Evolutionary conservation across 2,888 invertebrate genomes (phyloP).

Genomic region (Cordylochernes scorpioides): DNA sequence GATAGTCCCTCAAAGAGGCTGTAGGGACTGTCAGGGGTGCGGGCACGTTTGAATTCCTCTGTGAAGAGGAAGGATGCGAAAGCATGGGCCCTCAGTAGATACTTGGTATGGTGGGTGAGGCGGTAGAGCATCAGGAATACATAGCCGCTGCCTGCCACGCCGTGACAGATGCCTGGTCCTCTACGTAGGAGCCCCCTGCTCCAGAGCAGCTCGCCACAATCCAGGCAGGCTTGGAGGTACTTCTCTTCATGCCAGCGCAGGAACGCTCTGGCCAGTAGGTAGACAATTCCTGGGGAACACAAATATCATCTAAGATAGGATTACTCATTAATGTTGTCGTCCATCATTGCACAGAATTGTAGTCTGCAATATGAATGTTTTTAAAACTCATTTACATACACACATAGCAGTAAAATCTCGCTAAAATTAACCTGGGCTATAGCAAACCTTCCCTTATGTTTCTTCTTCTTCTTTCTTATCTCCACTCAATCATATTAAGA

Average conservation of each 20-base stretch:
- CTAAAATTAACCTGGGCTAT: too few species aligned
- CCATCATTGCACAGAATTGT: too few species aligned
- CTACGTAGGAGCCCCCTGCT: constrained; percentile 49
- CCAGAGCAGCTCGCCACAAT: constrained; percentile 52
- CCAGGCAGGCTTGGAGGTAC: constrained; percentile 38
- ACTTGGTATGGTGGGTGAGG: constrained; percentile 38
- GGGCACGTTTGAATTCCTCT: constrained; percentile 36
- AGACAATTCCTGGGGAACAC: constrained; percentile 33
- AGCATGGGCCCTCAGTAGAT: constrained; percentile 41
- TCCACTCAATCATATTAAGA: too few species aligned
- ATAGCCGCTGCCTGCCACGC: constrained; percentile 47
- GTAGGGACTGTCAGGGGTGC: constrained; percentile 50
- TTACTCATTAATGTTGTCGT: too few species aligned
- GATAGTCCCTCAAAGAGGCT: constrained; percentile 64
- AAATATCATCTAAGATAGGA: constrained; percentile 3
- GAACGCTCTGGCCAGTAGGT: constrained; percentile 53
- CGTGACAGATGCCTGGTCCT: constrained; percentile 67
- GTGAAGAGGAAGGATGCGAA: constrained; percentile 47
- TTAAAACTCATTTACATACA: too few species aligned
- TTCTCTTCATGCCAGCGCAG: constrained; percentile 40
- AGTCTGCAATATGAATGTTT: too few species aligned
- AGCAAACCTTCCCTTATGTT: too few species aligned
- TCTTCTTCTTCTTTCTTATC: too few species aligned
- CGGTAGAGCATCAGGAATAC: constrained; percentile 46
- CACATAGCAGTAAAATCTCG: too few species aligned